Evolutionary conservation across 1,140 invertebrate species (phyloP), one percentile per base, ranked within the genome.

Genomic region (Pygmarrhopalites habei): DNA sequence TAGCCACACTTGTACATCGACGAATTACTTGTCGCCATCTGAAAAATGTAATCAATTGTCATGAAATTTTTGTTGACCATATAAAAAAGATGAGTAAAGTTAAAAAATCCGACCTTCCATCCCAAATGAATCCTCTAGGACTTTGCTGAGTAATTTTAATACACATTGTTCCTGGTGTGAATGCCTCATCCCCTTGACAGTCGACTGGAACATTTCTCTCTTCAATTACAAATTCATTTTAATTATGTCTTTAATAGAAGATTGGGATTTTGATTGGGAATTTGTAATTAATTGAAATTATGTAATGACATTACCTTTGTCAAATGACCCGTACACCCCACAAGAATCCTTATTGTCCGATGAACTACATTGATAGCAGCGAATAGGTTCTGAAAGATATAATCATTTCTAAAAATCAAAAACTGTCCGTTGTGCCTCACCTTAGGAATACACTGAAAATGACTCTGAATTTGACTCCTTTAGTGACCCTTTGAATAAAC

Each of bases 81-180:
- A n/a, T n/a, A n/a, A n/a, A n/a, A n/a, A n/a, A n/a, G n/a, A n/a
- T n/a, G n/a, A n/a, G n/a, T n/a, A n/a, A n/a, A n/a, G n/a, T n/a
- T n/a, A n/a, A n/a, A 15, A 35, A 35, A 35, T 15, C 4, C 43
- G 32, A 66, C 69, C 69, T 68, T 47, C 69, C 69, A 58, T 71
- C 69, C 69, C 91, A 95, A 73, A 95, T 91, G 73, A 94, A 94
- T 71, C 91, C 90, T 74, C 84, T 82, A 0, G 90, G 90, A 49
- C 90, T 85, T 75, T 95, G 91, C 71, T 92, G 87, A 0, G 87
- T 86, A 17, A 90, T 79, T 79, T 94, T 94, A 75, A 92, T 89
- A 76, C 91, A 95, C 76, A 95, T 94, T 5, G 90, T 90, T n/a
- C 91, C 91, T 55, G 90, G 90, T 75, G 89, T 90, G 51, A 87